A percentile compares a stretch with the other conserved stretches of the same genome.
These are phyloP conservation scores for Paratilapia polleni DNA, from an alignment of 2,113 vertebrate genomes.

Conservation along the genomic window DNA sequence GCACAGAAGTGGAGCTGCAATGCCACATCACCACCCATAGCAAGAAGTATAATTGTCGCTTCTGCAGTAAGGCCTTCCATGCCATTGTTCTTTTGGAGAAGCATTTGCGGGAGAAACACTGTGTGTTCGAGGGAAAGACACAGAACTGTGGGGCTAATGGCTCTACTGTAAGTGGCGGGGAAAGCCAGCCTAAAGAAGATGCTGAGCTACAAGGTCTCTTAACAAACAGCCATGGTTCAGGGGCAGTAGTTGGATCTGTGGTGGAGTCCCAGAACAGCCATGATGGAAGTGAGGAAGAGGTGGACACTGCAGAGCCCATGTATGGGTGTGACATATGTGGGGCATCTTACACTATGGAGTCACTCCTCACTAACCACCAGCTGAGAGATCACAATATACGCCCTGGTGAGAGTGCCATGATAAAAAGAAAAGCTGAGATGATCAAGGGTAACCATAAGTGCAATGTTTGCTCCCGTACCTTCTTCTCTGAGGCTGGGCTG, in stretches of 20 bases:
- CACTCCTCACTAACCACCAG: slow-evolving; percentile 96
- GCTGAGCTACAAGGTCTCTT: slow-evolving; percentile 89
- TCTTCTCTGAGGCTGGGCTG: slow-evolving; percentile 97
- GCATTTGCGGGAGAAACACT: slow-evolving; percentile 94
- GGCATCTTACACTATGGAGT: slow-evolving; percentile 98
- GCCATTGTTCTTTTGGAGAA: slow-evolving; percentile 95
- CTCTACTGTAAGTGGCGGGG: slow-evolving; percentile 76
- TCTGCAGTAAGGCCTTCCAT: slow-evolving; percentile 99
- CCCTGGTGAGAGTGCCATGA: slow-evolving; percentile 93
- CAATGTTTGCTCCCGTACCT: slow-evolving; percentile 97
- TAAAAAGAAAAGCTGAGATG: slow-evolving; percentile 96
- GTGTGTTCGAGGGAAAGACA: slow-evolving; percentile 92
- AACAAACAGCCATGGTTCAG: slow-evolving; percentile 88
- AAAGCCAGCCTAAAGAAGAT: slow-evolving; percentile 91
- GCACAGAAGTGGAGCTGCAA: slow-evolving; percentile 97
- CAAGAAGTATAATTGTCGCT: slow-evolving; percentile 98
- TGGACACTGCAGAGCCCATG: slow-evolving; percentile 95
- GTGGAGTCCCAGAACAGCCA: slow-evolving; percentile 91
- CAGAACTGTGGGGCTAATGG: slow-evolving; percentile 93
- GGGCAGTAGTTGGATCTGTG: slow-evolving; percentile 52
- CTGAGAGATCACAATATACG: slow-evolving; percentile 98
- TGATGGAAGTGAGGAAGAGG: slow-evolving; percentile 92
- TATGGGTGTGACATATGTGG: slow-evolving; percentile 97
- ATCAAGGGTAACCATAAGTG: slow-evolving; percentile 99
- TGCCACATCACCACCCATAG: slow-evolving; percentile 99